Base-by-base conservation (phyloP, 1,140 invertebrate genomes). In the Scaptodrosophila lebanonensis region DNA sequence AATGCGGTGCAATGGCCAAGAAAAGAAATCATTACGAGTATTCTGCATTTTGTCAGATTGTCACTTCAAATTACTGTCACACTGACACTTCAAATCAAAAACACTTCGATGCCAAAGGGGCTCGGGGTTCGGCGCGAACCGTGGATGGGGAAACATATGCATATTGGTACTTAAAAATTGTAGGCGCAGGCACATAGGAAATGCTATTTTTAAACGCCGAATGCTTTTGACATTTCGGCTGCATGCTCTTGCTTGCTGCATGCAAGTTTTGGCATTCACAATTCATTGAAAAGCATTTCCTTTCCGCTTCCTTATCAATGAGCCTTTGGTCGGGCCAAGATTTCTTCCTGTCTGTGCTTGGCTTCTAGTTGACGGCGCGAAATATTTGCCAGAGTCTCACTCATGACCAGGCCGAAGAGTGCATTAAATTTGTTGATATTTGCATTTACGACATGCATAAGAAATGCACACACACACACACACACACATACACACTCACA, bases 1-100 rank as follows among this genome's bases (percentile, higher is more conserved):
- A n/a, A n/a, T n/a, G n/a, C n/a, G n/a, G 43, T 13, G 25, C 53
- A 69, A 77, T 47, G 60, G 59, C 60, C n/a, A n/a, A n/a, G n/a
- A 8, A 54, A 58, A 61, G 67, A 79, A 65, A 77, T 77, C 73
- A 79, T 77, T 60, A 68, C 72, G 66, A 51, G 65, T n/a, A n/a
- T 25, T 25, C 50, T 63, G 59, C 64, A 68, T 44, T 69, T 63
- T 73, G 72, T 79, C 69, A 67, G 61, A 69, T 79, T 79, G 73
- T 79, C 73, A 79, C 73, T 79, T 52, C 68, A 79, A 79, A 79
- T 79, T 73, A 79, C 60, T 50, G 56, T 79, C 56, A 50, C 18
- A 58, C 16, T 12, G 30, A 56, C 49, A 54, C 65, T 38, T 33
- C 12, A 36, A 11, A 12, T 50, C 32, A 63, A 63, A 52, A 63